Conservation (phyloP, 2,113 vertebrate species). For the Seriola rivoliana region DNA sequence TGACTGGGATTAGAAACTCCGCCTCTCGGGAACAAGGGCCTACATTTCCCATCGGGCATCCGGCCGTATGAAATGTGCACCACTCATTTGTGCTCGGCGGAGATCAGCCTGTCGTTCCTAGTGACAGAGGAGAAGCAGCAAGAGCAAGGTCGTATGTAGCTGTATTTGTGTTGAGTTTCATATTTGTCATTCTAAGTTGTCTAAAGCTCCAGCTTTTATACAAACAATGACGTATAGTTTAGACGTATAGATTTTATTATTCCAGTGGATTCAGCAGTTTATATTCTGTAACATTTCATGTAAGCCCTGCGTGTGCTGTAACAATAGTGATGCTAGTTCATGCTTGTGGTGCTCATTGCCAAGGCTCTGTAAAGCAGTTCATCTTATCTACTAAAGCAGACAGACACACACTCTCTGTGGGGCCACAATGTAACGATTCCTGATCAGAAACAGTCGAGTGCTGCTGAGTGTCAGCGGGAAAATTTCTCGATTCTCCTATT, state of each 20-base stretch:
- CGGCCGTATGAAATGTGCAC: not conserved
- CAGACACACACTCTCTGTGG: not conserved
- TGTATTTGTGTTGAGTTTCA: not conserved
- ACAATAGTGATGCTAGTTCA: slow-evolving; percentile 8
- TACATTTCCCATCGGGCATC: slow-evolving; percentile 69
- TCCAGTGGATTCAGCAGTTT: not conserved
- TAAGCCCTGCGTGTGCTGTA: not conserved
- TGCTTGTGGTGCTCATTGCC: not conserved
- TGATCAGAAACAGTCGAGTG: not conserved
- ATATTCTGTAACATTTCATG: not conserved
- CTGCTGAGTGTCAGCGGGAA: not conserved
- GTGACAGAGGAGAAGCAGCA: slow-evolving; percentile 60
- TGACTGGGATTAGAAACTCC: not conserved
- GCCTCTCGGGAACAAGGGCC: not conserved
- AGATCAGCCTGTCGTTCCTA: slow-evolving; percentile 6
- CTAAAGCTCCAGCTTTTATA: not conserved
- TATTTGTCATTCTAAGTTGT: no score
- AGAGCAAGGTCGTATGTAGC: slow-evolving; percentile 50
- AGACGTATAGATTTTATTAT: no score
- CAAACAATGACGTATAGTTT: not conserved
- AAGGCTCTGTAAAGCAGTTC: not conserved
- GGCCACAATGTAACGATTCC: slow-evolving; percentile 1
- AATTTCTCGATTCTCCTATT: not conserved
- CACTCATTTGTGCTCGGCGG: slow-evolving; percentile 49
- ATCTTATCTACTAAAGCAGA: slow-evolving; percentile 61